A percentile compares a stretch with the other conserved stretches of the same genome.
phyloP scores from a whole-genome alignment of 2,888 invertebrate species.

The Cantharis flavilabris region DNA sequence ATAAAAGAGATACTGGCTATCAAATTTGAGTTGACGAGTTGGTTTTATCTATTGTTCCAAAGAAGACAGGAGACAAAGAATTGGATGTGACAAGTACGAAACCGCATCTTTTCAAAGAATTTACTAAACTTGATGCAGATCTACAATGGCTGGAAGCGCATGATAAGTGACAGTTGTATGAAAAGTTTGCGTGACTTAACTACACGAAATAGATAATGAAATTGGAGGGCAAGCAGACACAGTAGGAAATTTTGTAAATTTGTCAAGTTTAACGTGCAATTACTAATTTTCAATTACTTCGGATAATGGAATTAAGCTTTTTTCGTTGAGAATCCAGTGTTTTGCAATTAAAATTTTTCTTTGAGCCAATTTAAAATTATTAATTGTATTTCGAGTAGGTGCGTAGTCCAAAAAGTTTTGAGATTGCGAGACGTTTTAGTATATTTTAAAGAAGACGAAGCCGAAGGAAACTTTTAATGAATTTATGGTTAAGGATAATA shows the following conservation, averaged over 20 bases:
- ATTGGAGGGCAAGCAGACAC: background rate
- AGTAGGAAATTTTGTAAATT: background rate
- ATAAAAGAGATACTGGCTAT: background rate
- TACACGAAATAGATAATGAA: background rate
- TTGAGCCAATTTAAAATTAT: background rate
- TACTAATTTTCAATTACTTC: background rate
- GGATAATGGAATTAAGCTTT: background rate
- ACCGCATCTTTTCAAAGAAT: background rate
- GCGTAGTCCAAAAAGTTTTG: background rate
- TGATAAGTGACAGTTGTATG: background rate
- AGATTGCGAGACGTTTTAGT: background rate
- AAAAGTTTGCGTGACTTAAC: background rate
- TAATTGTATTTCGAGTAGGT: background rate
- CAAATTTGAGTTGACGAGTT: background rate
- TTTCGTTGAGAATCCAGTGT: background rate
- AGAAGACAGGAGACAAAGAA: background rate
- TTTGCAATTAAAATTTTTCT: background rate
- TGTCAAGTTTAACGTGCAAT: background rate
- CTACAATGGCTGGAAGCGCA: background rate
- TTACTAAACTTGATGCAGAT: background rate
- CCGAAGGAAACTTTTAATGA: constrained; percentile 17
- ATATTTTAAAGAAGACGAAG: background rate
- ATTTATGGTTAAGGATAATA: constrained; percentile 10
- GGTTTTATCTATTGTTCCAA: background rate
- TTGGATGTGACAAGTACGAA: background rate